Conservation (phyloP, 2,888 invertebrate species). For the Unio delphinus region DNA sequence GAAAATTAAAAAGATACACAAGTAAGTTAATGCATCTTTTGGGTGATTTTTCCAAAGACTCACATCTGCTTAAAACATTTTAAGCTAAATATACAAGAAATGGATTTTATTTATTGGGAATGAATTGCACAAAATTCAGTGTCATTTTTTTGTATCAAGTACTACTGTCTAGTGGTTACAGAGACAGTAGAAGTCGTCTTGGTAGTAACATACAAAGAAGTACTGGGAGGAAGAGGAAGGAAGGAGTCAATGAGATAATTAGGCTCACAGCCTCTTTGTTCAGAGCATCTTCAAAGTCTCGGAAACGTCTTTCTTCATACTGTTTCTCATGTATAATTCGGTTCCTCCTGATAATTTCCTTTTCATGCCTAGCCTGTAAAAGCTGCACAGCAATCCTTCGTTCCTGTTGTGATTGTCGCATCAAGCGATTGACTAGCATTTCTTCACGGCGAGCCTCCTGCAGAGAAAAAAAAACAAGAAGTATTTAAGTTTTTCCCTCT, state of each 20-base stretch:
- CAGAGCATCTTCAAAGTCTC: constrained; percentile 70
- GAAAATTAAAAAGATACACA: too few species aligned
- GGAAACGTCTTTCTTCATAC: constrained; percentile 65
- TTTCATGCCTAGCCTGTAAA: constrained; percentile 70
- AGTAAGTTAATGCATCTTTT: too few species aligned
- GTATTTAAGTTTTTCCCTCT: too few species aligned
- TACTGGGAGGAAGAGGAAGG: not conserved
- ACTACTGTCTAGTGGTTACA: too few species aligned
- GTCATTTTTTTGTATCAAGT: too few species aligned
- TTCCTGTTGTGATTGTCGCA: constrained; percentile 71
- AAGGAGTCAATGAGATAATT: not conserved
- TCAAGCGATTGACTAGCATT: constrained; percentile 68
- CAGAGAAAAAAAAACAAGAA: not conserved
- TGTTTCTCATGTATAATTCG: constrained; percentile 66
- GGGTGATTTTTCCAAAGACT: not conserved
- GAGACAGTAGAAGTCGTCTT: too few species aligned
- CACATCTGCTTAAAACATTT: not conserved
- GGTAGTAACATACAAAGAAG: not conserved
- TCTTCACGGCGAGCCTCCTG: constrained; percentile 70
- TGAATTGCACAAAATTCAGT: too few species aligned
- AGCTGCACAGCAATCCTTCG: constrained; percentile 70
- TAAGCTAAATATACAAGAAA: too few species aligned
- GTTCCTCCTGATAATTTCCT: constrained; percentile 68
- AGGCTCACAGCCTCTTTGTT: constrained; percentile 67
- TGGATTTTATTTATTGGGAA: too few species aligned